Conservation (phyloP, 2,113 vertebrate genomes). For the Sebastes schlegelii region DNA sequence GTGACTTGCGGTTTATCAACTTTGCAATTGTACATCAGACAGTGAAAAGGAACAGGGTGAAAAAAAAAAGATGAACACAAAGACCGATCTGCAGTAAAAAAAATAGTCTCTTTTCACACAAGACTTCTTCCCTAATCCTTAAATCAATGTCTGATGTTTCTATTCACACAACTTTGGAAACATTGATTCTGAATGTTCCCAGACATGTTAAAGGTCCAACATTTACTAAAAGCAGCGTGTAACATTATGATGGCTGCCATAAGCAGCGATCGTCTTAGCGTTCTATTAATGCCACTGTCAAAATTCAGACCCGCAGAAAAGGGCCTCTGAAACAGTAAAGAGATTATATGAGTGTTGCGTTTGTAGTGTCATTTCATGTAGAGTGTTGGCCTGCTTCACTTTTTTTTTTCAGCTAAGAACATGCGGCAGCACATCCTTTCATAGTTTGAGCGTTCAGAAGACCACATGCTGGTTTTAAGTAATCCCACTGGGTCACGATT, state of each 20-base stretch:
- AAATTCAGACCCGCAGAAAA: neutral
- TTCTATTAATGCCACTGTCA: constrained; percentile 34
- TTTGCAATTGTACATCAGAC: constrained; percentile 21
- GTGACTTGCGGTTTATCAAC: constrained; percentile 38
- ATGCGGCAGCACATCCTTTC: constrained; percentile 39
- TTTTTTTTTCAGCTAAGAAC: constrained; percentile 26
- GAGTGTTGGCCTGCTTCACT: constrained; percentile 29
- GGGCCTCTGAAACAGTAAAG: constrained; percentile 32
- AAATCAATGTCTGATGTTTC: constrained; percentile 40
- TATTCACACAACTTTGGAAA: constrained; percentile 45
- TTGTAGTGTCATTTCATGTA: constrained; percentile 61
- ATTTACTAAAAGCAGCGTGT: constrained; percentile 46
- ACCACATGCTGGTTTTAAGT: constrained; percentile 68
- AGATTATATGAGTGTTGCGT: constrained; percentile 51
- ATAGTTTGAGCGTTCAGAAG: constrained; percentile 38
- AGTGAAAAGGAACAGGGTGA: constrained; percentile 29
- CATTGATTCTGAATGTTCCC: constrained; percentile 34
- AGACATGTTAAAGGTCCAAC: constrained; percentile 32
- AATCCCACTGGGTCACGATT: constrained; percentile 66
- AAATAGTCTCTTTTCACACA: constrained; percentile 44
- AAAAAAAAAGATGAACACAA: constrained; percentile 37
- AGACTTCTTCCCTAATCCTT: neutral
- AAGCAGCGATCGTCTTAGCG: constrained; percentile 22
- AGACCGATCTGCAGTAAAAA: constrained; percentile 15
- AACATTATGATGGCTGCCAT: constrained; percentile 15